Evolutionary conservation across 1,140 invertebrate genomes (phyloP).

Genomic region (Pygmarrhopalites habei): DNA sequence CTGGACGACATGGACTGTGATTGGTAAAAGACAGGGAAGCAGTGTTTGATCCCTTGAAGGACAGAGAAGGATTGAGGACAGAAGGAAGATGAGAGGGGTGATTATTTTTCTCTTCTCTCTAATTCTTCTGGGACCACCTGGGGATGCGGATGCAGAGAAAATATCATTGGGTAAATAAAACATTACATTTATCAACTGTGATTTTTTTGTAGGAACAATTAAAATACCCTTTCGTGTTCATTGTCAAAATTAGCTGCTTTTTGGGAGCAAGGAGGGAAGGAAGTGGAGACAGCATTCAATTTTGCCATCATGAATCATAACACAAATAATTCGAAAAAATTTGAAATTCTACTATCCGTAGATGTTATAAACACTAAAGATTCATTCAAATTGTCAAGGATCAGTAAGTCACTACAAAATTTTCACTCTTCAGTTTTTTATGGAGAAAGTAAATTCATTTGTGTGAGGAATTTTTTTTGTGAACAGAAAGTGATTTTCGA

Average conservation of each 20-base stretch:
- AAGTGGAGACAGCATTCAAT: conserved; percentile 44
- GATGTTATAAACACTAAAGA: conserved; percentile 45
- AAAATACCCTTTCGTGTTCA: neutral
- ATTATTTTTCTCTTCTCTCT: neutral
- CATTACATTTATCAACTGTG: no score
- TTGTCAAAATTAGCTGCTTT: conserved; percentile 39
- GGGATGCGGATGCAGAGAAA: neutral
- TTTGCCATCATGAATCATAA: conserved; percentile 43
- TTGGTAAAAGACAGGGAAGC: no score
- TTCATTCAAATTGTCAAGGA: conserved; percentile 44
- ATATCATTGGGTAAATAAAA: conserved; percentile 7
- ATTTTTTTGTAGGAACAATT: no score
- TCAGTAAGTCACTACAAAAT: conserved; percentile 40
- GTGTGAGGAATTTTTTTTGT: no score
- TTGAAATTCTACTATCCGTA: conserved; percentile 43
- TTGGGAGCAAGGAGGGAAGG: conserved; percentile 41
- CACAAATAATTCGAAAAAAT: conserved; percentile 39
- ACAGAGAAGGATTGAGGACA: no score
- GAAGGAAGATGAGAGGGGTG: neutral
- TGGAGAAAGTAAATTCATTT: neutral
- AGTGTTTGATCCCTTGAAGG: no score
- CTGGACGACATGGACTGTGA: no score
- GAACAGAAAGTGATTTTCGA: no score
- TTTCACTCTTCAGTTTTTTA: conserved; percentile 3
- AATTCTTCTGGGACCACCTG: neutral